Evolutionary conservation across 2,888 invertebrate species (phyloP), one percentile per base, ranked within the genome.

Genomic region (Folsomia manolachei): DNA sequence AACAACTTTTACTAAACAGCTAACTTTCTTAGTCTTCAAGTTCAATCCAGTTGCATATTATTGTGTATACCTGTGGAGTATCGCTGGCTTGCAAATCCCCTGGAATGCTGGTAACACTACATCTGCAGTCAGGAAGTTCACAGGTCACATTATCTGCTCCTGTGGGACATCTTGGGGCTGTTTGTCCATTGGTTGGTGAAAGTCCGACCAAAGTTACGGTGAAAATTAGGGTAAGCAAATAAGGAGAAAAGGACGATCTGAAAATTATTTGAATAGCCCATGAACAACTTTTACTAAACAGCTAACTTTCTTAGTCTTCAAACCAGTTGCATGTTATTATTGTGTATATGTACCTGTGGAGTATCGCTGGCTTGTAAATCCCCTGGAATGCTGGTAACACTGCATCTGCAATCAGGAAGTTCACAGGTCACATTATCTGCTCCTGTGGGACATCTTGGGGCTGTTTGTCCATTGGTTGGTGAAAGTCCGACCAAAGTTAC

Each of bases 211-310:
- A n/a, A n/a, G n/a, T n/a, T n/a, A n/a, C n/a, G n/a, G n/a, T n/a
- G n/a, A n/a, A n/a, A n/a, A n/a, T n/a, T n/a, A n/a, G n/a, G n/a
- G n/a, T n/a, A n/a, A n/a, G n/a, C n/a, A n/a, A n/a, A n/a, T n/a
- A 90, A 90, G 2, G 90, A 89, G 0, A 90, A 81, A 1, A 87
- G 84, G 9, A 91, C 88, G 11, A 91, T 88, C 90, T 91, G 70
- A 66, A 64, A 63, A 27, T 52, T 23, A 68, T 62, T 18, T 26
- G 52, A 51, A 27, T 51, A 19, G 2, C 19, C 2, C 26, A 56
- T 66, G 61, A 23, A 69, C 14, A 51, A 62, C 27, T 18, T 52
- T 25, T 9, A 11, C 7, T 9, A 39, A n/a, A n/a, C n/a, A n/a
- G n/a, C n/a, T n/a, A n/a, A n/a, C n/a, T n/a, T n/a, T n/a, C n/a